phyloP scores from a whole-genome alignment of 2,113 vertebrate species.

The Petromus typicus region DNA sequence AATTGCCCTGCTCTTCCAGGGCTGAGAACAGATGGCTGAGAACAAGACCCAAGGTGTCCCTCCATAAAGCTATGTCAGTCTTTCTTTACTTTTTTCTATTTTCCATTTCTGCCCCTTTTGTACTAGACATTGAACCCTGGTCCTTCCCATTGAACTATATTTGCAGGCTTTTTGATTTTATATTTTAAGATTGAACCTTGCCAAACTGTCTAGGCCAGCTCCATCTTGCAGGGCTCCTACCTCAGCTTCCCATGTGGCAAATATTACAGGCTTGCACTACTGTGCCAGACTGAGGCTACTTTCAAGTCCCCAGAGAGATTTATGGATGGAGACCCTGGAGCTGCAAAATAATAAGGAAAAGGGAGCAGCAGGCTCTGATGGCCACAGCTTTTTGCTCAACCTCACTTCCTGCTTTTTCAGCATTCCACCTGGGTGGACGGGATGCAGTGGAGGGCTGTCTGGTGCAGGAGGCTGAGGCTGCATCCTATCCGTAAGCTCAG shows the following conservation, averaged over 20 bases:
- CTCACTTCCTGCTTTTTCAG: slow-evolving; percentile 45
- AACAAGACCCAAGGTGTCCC: background rate
- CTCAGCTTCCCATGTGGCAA: background rate
- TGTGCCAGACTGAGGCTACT: background rate
- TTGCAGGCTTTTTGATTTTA: background rate
- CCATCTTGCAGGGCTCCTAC: background rate
- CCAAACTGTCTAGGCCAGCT: background rate
- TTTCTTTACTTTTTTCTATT: background rate
- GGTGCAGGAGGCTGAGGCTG: background rate
- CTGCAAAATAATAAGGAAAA: background rate
- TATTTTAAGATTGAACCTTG: background rate
- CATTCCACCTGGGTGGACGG: background rate
- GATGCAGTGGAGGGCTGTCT: background rate
- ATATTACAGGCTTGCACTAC: background rate
- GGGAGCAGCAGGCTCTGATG: background rate
- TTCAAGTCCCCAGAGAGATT: slow-evolving; percentile 37
- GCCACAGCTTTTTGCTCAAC: background rate
- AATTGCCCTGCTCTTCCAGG: accelerated
- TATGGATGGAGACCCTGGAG: background rate
- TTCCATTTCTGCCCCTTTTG: background rate
- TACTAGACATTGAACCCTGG: background rate
- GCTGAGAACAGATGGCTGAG: background rate
- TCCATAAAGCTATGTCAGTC: background rate
- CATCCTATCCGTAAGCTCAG: background rate
- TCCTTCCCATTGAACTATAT: background rate